A percentile compares a stretch with the other conserved stretches of the same genome.
These are phyloP conservation scores for Cosmorhoe ocellata DNA, from an alignment of 2,888 invertebrate genomes.

Conservation along the genomic window DNA sequence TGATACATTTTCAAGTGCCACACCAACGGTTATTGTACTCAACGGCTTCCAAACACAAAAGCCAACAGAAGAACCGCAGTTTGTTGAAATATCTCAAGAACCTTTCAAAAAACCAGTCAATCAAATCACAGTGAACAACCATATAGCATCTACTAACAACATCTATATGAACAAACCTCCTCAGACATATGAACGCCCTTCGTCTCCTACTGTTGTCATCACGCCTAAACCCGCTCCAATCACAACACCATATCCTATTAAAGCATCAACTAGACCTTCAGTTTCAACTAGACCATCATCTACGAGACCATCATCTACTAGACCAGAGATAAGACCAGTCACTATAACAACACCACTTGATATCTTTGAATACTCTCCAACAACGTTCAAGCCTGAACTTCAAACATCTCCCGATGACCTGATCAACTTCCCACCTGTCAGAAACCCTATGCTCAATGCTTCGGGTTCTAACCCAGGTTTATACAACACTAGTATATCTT, in stretches of 20 bases:
- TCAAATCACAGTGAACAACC: constrained; percentile 83
- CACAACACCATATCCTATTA: constrained; percentile 65
- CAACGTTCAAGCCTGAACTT: constrained; percentile 76
- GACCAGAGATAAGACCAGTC: constrained; percentile 24
- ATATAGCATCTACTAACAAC: constrained; percentile 82
- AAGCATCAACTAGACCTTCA: constrained; percentile 28
- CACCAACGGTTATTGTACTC: constrained; percentile 75
- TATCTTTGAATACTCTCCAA: constrained; percentile 58
- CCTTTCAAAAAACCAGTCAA: constrained; percentile 75
- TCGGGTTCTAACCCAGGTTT: constrained; percentile 80
- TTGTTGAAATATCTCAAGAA: constrained; percentile 78
- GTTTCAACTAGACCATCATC: constrained; percentile 1
- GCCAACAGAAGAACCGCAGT: constrained; percentile 58
- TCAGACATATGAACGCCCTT: constrained; percentile 62
- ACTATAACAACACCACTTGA: constrained; percentile 44
- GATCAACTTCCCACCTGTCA: constrained; percentile 92
- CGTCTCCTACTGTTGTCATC: constrained; percentile 85
- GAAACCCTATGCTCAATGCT: constrained; percentile 91
- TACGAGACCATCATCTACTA: constrained; percentile 1
- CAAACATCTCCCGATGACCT: constrained; percentile 87
- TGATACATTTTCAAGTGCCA: constrained; percentile 73
- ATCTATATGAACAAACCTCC: constrained; percentile 71
- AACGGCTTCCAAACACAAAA: constrained; percentile 60
- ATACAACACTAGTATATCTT: constrained; percentile 76
- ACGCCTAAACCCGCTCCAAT: constrained; percentile 85